A percentile compares a stretch with the other conserved stretches of the same genome.
These are phyloP conservation scores for Cryptus viduatorius DNA, from an alignment of 2,888 invertebrate genomes.

Conservation along the genomic window DNA sequence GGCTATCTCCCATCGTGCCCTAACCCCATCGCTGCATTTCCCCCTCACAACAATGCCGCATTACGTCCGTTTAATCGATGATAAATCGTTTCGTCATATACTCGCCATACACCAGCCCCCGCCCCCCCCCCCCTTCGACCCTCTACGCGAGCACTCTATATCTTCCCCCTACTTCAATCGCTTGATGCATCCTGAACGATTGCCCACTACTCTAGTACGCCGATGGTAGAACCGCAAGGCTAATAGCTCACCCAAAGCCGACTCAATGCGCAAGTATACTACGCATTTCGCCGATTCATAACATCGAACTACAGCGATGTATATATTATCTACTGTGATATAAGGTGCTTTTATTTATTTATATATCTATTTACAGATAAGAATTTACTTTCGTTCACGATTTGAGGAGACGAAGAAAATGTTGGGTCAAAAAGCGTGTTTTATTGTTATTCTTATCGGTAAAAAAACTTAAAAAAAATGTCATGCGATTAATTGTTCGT, in stretches of 20 bases:
- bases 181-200: slow-evolving; percentile 47
- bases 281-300: slow-evolving; percentile 26
- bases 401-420: no score
- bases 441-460: no score
- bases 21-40: slow-evolving; percentile 71
- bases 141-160: slow-evolving; percentile 17
- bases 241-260: slow-evolving; percentile 29
- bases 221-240: slow-evolving; percentile 11
- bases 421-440: no score
- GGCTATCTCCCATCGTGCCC: slow-evolving; percentile 65
- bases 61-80: slow-evolving; percentile 81
- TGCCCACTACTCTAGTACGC: slow-evolving; percentile 26
- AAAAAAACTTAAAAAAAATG: no score
- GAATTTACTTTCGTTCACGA: no score
- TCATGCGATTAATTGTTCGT: no score
- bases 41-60: slow-evolving; percentile 79
- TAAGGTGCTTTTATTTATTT: no score
- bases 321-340: background rate
- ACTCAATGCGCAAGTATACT: slow-evolving; percentile 14
- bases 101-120: slow-evolving; percentile 22
- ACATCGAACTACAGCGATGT: background rate
- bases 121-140: background rate
- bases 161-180: slow-evolving; percentile 30
- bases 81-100: slow-evolving; percentile 78
- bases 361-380: no score